Evolutionary conservation across 2,113 vertebrate genomes (phyloP).

Genomic region (Cheilinus undulatus): DNA sequence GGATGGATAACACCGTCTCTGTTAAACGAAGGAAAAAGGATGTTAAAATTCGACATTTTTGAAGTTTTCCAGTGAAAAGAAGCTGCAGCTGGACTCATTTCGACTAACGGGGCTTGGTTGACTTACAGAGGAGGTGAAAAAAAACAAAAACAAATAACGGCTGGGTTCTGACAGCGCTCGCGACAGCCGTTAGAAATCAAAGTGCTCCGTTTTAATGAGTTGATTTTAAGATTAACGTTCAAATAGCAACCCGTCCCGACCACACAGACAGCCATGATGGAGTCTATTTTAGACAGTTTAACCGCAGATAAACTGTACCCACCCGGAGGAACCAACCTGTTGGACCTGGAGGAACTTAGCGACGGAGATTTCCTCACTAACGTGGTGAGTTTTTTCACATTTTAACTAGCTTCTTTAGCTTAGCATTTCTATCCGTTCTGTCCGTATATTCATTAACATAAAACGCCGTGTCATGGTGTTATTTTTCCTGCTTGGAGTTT

Average conservation of each 20-base stretch:
- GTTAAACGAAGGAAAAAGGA: constrained; percentile 21
- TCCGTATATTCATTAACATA: background rate
- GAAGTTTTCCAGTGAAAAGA: constrained; percentile 20
- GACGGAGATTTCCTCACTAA: constrained; percentile 80
- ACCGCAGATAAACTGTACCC: constrained; percentile 71
- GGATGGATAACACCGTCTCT: constrained; percentile 39
- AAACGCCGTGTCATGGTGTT: background rate
- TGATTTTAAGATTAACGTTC: constrained; percentile 3
- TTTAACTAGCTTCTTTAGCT: background rate
- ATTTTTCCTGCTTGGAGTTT: background rate
- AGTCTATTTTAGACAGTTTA: constrained; percentile 75
- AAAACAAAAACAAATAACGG: too few relatives aligned
- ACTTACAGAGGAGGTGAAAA: background rate
- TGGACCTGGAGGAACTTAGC: constrained; percentile 80
- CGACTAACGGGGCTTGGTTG: background rate
- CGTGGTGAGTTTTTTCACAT: constrained; percentile 62
- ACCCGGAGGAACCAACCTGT: constrained; percentile 72
- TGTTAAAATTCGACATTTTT: constrained; percentile 25
- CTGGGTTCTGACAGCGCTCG: background rate
- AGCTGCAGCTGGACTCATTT: constrained; percentile 11
- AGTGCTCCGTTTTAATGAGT: constrained; percentile 40
- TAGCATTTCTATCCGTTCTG: rapidly evolving
- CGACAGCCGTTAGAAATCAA: constrained; percentile 7
- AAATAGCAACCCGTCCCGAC: constrained; percentile 21
- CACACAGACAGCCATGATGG: constrained; percentile 62